phyloP scores from a whole-genome alignment of 2,888 invertebrate species.

The Caenorhabditis panamensis region DNA sequence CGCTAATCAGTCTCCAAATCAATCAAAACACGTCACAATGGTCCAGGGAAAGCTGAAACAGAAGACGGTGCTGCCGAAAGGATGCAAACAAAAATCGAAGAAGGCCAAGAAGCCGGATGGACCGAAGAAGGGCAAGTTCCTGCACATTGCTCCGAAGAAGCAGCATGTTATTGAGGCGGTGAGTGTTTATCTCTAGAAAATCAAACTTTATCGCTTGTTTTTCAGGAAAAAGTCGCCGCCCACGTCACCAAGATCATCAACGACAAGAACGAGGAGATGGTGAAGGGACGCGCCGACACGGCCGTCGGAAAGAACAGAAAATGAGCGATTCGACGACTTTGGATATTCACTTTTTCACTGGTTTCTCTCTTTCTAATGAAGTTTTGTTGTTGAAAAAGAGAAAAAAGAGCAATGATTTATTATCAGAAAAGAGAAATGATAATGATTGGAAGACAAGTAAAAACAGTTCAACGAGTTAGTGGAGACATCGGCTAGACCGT shows the following conservation, averaged over 20 bases:
- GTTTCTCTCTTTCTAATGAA: not conserved
- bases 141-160: conserved; percentile 75
- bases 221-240: conserved; percentile 70
- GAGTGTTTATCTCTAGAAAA: conserved; percentile 3
- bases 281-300: conserved; percentile 72
- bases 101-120: conserved; percentile 61
- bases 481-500: no score
- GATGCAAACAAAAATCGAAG: conserved; percentile 73
- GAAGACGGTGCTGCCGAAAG: conserved; percentile 73
- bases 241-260: conserved; percentile 78
- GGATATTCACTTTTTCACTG: not conserved
- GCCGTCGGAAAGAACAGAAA: conserved; percentile 71
- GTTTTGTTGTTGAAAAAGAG: no score
- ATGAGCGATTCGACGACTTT: not conserved
- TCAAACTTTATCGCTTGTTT: no score
- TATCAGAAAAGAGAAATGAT: no score
- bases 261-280: conserved; percentile 79
- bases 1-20: conserved; percentile 69
- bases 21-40: conserved; percentile 73
- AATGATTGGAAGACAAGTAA: no score
- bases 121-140: conserved; percentile 69
- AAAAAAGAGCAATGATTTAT: no score
- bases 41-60: conserved; percentile 69
- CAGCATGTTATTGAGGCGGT: conserved; percentile 69
- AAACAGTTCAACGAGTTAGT: no score